Conservation (phyloP, 2,797 vertebrate genomes). For the Acanthurus tractus region DNA sequence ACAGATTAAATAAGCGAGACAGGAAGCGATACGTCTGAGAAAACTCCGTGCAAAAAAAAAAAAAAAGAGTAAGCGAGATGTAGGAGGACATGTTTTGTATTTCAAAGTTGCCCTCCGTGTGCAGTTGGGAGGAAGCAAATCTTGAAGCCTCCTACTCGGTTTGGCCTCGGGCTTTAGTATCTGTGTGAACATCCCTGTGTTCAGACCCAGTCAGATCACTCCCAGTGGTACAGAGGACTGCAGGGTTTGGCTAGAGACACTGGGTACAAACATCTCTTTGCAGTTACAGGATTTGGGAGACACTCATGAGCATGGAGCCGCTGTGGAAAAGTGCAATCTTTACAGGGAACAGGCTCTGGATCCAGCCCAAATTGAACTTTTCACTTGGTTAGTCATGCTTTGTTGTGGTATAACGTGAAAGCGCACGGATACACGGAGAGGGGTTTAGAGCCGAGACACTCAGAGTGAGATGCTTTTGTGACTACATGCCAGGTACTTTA, state of each 20-base stretch:
- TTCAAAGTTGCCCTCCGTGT: constrained; percentile 59
- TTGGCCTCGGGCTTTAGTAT: constrained; percentile 52
- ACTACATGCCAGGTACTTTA: constrained; percentile 23
- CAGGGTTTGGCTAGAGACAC: constrained; percentile 42
- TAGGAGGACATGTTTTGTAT: constrained; percentile 43
- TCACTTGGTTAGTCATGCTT: constrained; percentile 45
- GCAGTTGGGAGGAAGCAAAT: constrained; percentile 53
- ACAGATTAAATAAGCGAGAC: constrained; percentile 39
- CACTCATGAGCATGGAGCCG: constrained; percentile 12
- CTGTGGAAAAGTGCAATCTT: constrained; percentile 22
- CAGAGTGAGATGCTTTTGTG: constrained; percentile 27
- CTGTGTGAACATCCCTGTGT: constrained; percentile 44
- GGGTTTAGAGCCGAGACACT: constrained; percentile 21
- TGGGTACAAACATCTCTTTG: constrained; percentile 25
- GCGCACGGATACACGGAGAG: constrained; percentile 33
- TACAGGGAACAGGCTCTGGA: constrained; percentile 35
- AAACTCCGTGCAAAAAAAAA: constrained; percentile 9
- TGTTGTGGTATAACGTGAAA: constrained; percentile 32
- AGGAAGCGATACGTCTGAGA: background rate
- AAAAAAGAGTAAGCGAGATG: constrained; percentile 20
- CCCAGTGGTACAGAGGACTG: constrained; percentile 17
- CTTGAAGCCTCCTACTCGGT: constrained; percentile 65
- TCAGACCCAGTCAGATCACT: constrained; percentile 47
- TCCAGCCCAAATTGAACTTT: constrained; percentile 52
- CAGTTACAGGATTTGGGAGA: constrained; percentile 24